phyloP scores from a whole-genome alignment of 2,113 vertebrate species.

The Dascyllus trimaculatus region DNA sequence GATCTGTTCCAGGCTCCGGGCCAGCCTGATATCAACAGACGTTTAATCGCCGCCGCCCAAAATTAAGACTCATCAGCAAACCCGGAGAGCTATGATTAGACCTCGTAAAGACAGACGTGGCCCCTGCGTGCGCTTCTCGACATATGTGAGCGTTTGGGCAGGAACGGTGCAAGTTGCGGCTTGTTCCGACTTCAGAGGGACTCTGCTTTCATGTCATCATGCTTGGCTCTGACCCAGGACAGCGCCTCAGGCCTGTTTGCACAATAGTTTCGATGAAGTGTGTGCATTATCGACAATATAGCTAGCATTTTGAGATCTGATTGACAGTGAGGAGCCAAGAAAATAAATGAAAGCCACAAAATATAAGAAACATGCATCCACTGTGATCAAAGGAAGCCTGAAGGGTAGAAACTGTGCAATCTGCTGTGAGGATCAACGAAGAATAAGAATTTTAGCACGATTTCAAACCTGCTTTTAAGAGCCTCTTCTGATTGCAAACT shows the following conservation, averaged over 20 bases:
- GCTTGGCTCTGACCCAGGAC: slow-evolving; percentile 21
- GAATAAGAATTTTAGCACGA: too few relatives aligned
- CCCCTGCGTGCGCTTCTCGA: slow-evolving; percentile 27
- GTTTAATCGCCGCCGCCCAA: slow-evolving; percentile 60
- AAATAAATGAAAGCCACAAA: background rate
- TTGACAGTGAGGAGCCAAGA: background rate
- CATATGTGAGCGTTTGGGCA: slow-evolving; percentile 32
- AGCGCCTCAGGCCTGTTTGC: slow-evolving; percentile 22
- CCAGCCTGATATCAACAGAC: slow-evolving; percentile 66
- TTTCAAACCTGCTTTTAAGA: too few relatives aligned
- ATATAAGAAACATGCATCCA: too few relatives aligned
- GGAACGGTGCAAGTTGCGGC: slow-evolving; percentile 44
- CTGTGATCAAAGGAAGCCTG: background rate
- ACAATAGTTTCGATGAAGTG: slow-evolving; percentile 7
- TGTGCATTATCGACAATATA: slow-evolving; percentile 5
- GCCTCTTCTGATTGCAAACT: too few relatives aligned
- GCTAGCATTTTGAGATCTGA: background rate
- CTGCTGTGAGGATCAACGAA: too few relatives aligned
- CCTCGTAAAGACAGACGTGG: slow-evolving; percentile 24
- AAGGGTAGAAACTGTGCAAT: background rate
- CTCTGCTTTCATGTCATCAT: slow-evolving; percentile 54
- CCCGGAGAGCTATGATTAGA: slow-evolving; percentile 64
- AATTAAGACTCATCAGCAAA: slow-evolving; percentile 73
- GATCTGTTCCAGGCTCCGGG: slow-evolving; percentile 55
- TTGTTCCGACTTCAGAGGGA: slow-evolving; percentile 44